Evolutionary conservation across 2,113 vertebrate species (phyloP), one percentile per base, ranked within the genome.

Genomic region (Heteronetta atricapilla): DNA sequence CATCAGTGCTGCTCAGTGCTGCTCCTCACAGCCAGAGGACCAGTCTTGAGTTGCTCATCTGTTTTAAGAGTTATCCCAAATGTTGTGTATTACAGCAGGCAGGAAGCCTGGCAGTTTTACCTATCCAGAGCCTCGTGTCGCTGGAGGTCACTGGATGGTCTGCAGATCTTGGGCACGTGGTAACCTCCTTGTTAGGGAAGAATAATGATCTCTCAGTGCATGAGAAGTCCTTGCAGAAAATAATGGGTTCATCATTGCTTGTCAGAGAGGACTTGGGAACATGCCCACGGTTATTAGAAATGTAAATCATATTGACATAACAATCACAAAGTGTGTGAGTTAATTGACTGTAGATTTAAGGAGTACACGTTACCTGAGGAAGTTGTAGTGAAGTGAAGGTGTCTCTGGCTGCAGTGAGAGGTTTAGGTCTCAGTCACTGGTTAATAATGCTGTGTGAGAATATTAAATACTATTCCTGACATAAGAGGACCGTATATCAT

Each of bases 41-140:
- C 53, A 70, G 21, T 8, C 3, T 42, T 69, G 50, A 74, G 12
- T 42, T 78, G 68, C n/a, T 88, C 25, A 58, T 26, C 18, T 80
- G 59, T 8, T 60, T 68, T 78, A 33, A 38, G 11, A 26, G 1
- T 23, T 26, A 8, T 46, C 20, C 34, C 50, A 66, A 53, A 19
- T 0, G 3, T 10, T 0, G 4, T 13, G 10, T 23, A 48, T 62
- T 26, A 11, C 60, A 77, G 40, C 29, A 21, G 6, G 25, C 34
- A 50, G 40, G 19, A 67, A 55, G n/a, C 4, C 74, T 0, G 13
- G 36, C 2, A 1, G 36, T 40, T 28, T 15, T 38, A 16, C 11
- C 21, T 3, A 10, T 50, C 36, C 0, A 0, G n/a, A 55, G 18
- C 22, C 18, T 82, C 26, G 29, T 82, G 52, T 44, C 38, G 10